Base-by-base conservation (phyloP, 2,797 vertebrate genomes). In the Diplodus puntazzo region DNA sequence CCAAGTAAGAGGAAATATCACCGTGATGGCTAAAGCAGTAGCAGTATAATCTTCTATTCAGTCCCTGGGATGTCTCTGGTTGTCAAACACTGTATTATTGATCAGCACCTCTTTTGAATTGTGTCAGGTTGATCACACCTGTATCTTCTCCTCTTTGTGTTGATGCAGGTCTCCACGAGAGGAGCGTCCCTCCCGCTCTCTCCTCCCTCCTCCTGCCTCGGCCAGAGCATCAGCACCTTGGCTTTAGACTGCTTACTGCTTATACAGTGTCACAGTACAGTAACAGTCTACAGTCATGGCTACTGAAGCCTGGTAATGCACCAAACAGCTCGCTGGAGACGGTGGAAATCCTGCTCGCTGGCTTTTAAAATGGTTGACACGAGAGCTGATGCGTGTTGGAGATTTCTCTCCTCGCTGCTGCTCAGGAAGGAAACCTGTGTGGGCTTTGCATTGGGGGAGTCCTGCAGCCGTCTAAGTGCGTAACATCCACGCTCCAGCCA, bases 221-320 rank as follows among this genome's bases (percentile, higher is more conserved):
- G 95, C 95, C 96, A 97, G 97, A 86, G 94, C 96, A 96, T 97
- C 97, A 96, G 96, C 96, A 98, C 98, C 98, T 98, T 98, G 97
- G 98, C 98, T 98, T 96, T 97, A 97, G 97, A 99, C 97, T 99
- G 98, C 97, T 98, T 98, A 98, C 98, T 98, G 97, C 95, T 96
- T 95, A 95, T 94, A 94, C 94, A 95, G 92, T 91, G 82, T 92
- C 92, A 95, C 94, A 95, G 95, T 94, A 96, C 97, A 98, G 98
- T 98, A 98, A 99, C 98, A 98, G 98, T 98, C 98, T 98, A 98
- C 97, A 98, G 98, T 98, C 98, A 99, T 98, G 97, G 98, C 97
- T 98, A 97, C 97, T 96, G 97, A 97, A 95, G 97, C 95, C 96
- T 97, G 97, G 96, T 94, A 91, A 92, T 87, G 82, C 85, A 88